Evolutionary conservation across 1,140 invertebrate genomes (phyloP).

Genomic region (Zaprionus ghesquierei): DNA sequence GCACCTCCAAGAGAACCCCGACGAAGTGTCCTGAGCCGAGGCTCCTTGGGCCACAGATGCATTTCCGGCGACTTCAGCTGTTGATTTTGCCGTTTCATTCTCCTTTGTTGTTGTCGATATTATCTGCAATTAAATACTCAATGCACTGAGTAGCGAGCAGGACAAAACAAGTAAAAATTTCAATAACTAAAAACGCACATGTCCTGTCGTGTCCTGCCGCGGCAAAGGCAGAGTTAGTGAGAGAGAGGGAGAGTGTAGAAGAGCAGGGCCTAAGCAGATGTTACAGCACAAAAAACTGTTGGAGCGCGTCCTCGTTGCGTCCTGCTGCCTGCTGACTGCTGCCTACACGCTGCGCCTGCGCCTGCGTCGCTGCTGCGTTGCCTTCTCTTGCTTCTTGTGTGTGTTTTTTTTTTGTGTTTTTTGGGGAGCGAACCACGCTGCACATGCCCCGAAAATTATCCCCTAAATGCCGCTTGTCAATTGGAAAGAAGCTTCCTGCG

Average conservation of each 20-base stretch:
- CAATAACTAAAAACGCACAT: constrained; percentile 81
- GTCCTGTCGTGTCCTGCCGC: constrained; percentile 38
- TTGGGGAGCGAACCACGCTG: constrained; percentile 38
- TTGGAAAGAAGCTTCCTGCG: constrained; percentile 65
- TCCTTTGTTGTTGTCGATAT: constrained; percentile 71
- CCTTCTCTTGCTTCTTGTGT: not conserved
- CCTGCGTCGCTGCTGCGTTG: constrained; percentile 7
- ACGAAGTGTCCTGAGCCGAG: too few species aligned
- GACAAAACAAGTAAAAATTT: constrained; percentile 79
- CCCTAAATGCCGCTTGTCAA: constrained; percentile 74
- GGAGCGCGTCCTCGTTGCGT: constrained; percentile 63
- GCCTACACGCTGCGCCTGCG: constrained; percentile 47
- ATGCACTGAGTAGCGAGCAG: constrained; percentile 59
- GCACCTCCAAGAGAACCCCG: constrained; percentile 46
- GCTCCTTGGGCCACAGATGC: constrained; percentile 62
- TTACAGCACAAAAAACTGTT: constrained; percentile 62
- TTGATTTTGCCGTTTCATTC: constrained; percentile 56
- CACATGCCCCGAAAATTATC: constrained; percentile 71
- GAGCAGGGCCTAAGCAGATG: constrained; percentile 49
- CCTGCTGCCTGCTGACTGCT: constrained; percentile 9
- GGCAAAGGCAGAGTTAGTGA: constrained; percentile 2
- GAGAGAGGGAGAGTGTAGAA: not conserved
- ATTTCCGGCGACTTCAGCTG: constrained; percentile 72
- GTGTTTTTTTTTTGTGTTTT: constrained; percentile 2
- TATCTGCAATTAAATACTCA: constrained; percentile 81